Conservation (phyloP, 2,797 vertebrate genomes). For the Fistularia commersonii region DNA sequence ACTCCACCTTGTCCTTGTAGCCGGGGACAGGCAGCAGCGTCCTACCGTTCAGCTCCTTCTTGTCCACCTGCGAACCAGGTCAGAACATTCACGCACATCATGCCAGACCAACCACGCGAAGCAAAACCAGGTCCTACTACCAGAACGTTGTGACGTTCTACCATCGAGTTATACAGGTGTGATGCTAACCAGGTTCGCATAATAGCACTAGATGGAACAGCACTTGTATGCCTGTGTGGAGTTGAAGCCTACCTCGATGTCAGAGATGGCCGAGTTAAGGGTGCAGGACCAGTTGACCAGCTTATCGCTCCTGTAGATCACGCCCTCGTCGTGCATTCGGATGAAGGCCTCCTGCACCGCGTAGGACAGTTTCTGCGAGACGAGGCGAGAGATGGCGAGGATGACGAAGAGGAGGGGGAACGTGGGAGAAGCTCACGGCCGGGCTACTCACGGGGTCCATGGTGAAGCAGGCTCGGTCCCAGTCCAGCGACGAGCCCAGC, state of each 20-base stretch:
- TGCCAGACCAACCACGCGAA: too few species aligned
- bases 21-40: slow-evolving; percentile 89
- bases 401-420: not conserved
- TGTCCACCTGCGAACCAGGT: slow-evolving; percentile 82
- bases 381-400: too few species aligned
- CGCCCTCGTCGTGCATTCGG: slow-evolving; percentile 84
- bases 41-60: slow-evolving; percentile 84
- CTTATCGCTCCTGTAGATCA: slow-evolving; percentile 90
- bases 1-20: slow-evolving; percentile 91
- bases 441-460: slow-evolving; percentile 83
- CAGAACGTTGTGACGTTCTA: too few species aligned
- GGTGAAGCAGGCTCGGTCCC: slow-evolving; percentile 92
- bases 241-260: slow-evolving; percentile 76
- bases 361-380: slow-evolving; percentile 88
- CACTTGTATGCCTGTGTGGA: not conserved
- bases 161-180: too few species aligned
- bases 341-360: slow-evolving; percentile 89
- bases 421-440: not conserved
- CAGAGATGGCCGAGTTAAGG: slow-evolving; percentile 92
- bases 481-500: slow-evolving; percentile 89
- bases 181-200: too few species aligned
- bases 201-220: not conserved
- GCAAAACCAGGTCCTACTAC: too few species aligned
- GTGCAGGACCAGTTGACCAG: slow-evolving; percentile 95
- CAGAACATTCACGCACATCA: slow-evolving; percentile 5